phyloP scores from a whole-genome alignment of 2,113 vertebrate species.

The Pardalotus punctatus region DNA sequence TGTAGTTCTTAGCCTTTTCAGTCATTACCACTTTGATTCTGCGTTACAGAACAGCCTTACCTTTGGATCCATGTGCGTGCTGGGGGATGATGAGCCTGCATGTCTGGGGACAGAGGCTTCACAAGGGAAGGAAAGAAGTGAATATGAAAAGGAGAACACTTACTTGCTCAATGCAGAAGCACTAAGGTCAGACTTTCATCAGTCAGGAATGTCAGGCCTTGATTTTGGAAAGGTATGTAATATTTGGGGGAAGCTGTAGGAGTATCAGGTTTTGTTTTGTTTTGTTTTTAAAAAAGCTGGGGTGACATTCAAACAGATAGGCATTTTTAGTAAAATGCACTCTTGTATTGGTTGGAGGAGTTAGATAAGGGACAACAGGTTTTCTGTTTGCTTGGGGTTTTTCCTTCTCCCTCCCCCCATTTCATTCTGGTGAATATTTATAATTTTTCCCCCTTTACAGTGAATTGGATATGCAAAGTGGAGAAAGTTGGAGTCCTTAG shows the following conservation, averaged over 20 bases:
- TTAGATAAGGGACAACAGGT: neutral
- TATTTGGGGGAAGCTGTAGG: neutral
- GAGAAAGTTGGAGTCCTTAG: neutral
- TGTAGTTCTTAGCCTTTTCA: neutral
- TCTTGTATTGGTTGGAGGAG: neutral
- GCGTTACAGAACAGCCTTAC: neutral
- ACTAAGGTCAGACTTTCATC: constrained; percentile 79
- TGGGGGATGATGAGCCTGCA: constrained; percentile 2
- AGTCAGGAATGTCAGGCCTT: constrained; percentile 56
- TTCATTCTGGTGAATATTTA: neutral
- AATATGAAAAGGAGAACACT: constrained; percentile 59
- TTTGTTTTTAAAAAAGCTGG: neutral
- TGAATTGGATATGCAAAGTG: neutral
- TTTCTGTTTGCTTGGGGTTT: neutral
- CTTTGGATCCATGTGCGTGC: neutral
- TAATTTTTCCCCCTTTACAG: neutral
- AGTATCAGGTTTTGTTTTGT: neutral
- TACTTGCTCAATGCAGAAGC: constrained; percentile 78
- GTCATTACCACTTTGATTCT: neutral
- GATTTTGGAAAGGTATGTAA: constrained; percentile 74
- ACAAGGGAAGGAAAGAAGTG: neutral
- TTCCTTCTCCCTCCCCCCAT: neutral
- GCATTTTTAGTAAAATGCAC: neutral
- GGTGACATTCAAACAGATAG: neutral
- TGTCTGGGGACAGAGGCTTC: constrained; percentile 30